These are phyloP conservation scores for Turdus rufiventris DNA, from an alignment of 2,113 vertebrate genomes.

Conservation along the genomic window DNA sequence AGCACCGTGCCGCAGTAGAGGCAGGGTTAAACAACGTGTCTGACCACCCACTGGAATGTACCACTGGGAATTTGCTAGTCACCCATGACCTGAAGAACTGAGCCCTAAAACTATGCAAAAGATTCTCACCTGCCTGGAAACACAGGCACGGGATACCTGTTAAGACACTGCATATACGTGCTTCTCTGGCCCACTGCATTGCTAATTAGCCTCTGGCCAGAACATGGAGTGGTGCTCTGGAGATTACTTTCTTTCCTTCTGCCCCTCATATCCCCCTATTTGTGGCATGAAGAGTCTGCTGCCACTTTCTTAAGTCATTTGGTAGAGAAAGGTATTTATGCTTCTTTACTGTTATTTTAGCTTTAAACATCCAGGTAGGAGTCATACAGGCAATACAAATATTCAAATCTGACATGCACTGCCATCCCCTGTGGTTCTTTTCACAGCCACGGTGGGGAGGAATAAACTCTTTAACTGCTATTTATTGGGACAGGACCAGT, in stretches of 20 bases:
- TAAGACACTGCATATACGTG: neutral
- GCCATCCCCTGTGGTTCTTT: neutral
- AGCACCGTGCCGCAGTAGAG: neutral
- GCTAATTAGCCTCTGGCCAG: neutral
- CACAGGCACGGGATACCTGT: neutral
- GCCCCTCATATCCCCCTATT: neutral
- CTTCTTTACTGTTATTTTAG: neutral
- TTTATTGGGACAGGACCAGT: neutral
- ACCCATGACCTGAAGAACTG: neutral
- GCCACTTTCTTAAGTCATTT: neutral
- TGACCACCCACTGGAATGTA: neutral
- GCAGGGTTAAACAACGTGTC: neutral
- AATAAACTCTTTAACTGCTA: neutral
- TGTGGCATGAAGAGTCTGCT: neutral
- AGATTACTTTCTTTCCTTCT: neutral
- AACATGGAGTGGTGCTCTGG: neutral
- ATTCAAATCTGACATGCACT: neutral
- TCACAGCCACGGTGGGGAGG: neutral
- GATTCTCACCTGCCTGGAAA: neutral
- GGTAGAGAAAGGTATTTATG: neutral
- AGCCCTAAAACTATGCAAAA: neutral
- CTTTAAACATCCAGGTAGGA: neutral
- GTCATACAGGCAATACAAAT: neutral
- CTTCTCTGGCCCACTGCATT: neutral
- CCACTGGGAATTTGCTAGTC: neutral